phyloP scores from a whole-genome alignment of 2,113 vertebrate genomes.

The Illadopsis cleaveri region DNA sequence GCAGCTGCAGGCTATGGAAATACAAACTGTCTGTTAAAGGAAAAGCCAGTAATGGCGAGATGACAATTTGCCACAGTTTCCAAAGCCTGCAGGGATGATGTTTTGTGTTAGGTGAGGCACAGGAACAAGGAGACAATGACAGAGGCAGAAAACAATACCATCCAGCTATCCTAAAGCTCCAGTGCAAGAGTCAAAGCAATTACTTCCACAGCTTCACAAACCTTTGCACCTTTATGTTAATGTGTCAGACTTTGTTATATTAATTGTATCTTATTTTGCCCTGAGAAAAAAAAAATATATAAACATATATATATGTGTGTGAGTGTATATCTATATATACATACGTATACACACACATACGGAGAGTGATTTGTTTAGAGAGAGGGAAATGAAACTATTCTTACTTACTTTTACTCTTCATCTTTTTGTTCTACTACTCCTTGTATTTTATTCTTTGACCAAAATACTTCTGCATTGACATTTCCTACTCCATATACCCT shows the following conservation, averaged over 20 bases:
- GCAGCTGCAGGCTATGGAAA: constrained; percentile 38
- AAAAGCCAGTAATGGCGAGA: neutral
- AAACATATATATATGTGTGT: neutral
- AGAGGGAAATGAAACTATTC: neutral
- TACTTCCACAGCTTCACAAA: constrained; percentile 27
- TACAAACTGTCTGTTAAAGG: neutral
- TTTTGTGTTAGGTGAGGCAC: constrained; percentile 25
- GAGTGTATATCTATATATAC: no score
- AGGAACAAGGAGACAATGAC: neutral
- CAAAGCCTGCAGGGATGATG: constrained; percentile 10
- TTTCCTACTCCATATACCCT: neutral
- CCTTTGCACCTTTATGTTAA: constrained; percentile 19
- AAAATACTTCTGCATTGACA: neutral
- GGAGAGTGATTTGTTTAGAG: neutral
- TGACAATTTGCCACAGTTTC: constrained; percentile 1
- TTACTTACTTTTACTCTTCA: neutral
- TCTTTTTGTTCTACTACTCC: neutral
- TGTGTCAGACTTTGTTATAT: neutral
- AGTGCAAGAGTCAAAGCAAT: constrained; percentile 58
- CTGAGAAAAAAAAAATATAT: neutral
- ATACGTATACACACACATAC: rapidly evolving
- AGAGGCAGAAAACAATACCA: neutral
- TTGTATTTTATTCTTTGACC: neutral
- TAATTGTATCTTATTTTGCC: constrained; percentile 35
- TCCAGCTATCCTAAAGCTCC: neutral